Evolutionary conservation across 2,797 vertebrate genomes (phyloP).

Genomic region (Bryconaethiops microstoma): DNA sequence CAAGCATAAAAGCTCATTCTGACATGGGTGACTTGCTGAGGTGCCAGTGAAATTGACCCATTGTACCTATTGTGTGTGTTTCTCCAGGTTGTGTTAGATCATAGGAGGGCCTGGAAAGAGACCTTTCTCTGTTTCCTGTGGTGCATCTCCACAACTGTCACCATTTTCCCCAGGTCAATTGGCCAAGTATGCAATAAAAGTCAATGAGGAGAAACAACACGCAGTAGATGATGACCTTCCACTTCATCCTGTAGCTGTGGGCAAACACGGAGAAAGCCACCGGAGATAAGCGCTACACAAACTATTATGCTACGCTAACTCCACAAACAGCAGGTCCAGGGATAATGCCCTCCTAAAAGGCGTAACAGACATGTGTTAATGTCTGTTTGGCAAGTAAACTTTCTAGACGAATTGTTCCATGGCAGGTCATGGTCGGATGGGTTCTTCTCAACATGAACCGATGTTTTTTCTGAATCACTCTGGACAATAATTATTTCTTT

Average conservation of each 20-base stretch:
- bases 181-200: conserved; percentile 68
- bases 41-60: too few relatives aligned
- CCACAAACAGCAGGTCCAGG: conserved; percentile 46
- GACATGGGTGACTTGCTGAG: too few relatives aligned
- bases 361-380: conserved; percentile 10
- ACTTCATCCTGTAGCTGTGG: conserved; percentile 60
- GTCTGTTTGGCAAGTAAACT: conserved; percentile 50
- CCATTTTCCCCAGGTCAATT: neutral
- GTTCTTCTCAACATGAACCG: neutral
- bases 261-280: conserved; percentile 67
- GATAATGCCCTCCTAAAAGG: conserved; percentile 47
- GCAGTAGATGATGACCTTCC: conserved; percentile 65
- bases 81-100: neutral
- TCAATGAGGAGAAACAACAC: conserved; percentile 72
- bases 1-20: too few relatives aligned
- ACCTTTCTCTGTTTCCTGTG: conserved; percentile 53
- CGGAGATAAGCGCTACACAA: conserved; percentile 65
- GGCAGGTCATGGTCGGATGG: neutral
- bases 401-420: neutral
- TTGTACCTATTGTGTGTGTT: too few relatives aligned
- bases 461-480: too few relatives aligned
- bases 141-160: conserved; percentile 9
- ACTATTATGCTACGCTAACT: conserved; percentile 59
- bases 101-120: neutral
- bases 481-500: too few relatives aligned